These are phyloP conservation scores for Tolypeutes matacus DNA, from an alignment of 2,797 vertebrate species.

Conservation along the genomic window DNA sequence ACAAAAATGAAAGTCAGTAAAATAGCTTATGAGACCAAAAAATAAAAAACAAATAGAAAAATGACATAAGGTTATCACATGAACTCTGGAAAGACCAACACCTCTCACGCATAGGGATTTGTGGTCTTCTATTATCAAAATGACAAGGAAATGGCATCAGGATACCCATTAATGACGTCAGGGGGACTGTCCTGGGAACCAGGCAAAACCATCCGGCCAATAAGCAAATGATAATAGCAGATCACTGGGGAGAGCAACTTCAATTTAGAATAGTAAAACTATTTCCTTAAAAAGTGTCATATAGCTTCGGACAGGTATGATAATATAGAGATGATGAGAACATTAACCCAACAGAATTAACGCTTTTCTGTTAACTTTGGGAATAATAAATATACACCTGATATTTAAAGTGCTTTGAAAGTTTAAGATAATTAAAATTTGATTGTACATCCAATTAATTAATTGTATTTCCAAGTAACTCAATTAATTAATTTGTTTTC, in stretches of 20 bases:
- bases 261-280: not conserved
- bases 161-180: no score
- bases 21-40: not conserved
- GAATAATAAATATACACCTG: not conserved
- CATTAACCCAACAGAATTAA: not conserved
- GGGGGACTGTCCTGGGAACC: no score
- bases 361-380: not conserved
- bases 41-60: not conserved
- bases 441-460: not conserved
- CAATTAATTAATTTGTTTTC: no score
- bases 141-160: not conserved
- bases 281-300: not conserved
- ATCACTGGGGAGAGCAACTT: not conserved
- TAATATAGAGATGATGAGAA: not conserved
- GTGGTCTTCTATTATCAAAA: not conserved
- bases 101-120: not conserved
- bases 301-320: not conserved
- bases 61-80: not conserved
- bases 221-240: not conserved
- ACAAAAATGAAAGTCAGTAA: not conserved
- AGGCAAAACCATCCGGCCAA: not conserved
- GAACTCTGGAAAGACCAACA: not conserved
- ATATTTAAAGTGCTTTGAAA: constrained; percentile 21
- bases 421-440: not conserved
- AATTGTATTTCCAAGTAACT: no score